These are phyloP conservation scores for Anguilla pacifica DNA, from an alignment of 2,797 vertebrate species.

Conservation along the genomic window DNA sequence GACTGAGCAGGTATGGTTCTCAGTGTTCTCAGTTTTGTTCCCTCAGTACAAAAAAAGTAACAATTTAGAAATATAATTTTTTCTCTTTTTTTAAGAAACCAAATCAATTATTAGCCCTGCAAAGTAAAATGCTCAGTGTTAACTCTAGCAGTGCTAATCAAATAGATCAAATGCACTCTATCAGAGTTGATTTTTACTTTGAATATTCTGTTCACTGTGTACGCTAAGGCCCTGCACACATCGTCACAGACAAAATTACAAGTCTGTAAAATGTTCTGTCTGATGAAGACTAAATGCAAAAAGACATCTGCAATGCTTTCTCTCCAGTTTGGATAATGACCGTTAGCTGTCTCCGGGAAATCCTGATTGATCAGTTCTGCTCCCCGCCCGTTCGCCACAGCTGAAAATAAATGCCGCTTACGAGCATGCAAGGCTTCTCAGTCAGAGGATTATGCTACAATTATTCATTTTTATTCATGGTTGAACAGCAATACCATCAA, in stretches of 20 bases:
- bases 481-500: slow-evolving; percentile 7
- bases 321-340: not conserved
- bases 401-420: slow-evolving; percentile 18
- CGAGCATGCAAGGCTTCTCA: not conserved
- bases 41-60: too few relatives aligned
- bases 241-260: not conserved
- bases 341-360: not conserved
- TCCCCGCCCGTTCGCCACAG: not conserved
- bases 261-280: not conserved
- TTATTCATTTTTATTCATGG: slow-evolving; percentile 20
- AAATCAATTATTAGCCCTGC: too few relatives aligned
- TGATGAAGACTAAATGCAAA: not conserved
- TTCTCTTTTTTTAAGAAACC: not conserved
- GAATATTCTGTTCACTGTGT: too few relatives aligned
- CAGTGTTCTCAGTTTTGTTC: too few relatives aligned
- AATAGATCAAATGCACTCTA: too few relatives aligned
- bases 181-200: too few relatives aligned
- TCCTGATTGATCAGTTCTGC: not conserved
- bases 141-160: too few relatives aligned
- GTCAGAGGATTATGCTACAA: slow-evolving; percentile 6
- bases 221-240: not conserved
- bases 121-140: too few relatives aligned
- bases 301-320: not conserved
- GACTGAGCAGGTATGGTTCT: too few relatives aligned
- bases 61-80: too few relatives aligned